Percentiles rank a stretch among this genome's conserved stretches.
Evolutionary conservation across 2,113 vertebrate species (phyloP).

Genomic region (Nothocercus nigrocapillus): DNA sequence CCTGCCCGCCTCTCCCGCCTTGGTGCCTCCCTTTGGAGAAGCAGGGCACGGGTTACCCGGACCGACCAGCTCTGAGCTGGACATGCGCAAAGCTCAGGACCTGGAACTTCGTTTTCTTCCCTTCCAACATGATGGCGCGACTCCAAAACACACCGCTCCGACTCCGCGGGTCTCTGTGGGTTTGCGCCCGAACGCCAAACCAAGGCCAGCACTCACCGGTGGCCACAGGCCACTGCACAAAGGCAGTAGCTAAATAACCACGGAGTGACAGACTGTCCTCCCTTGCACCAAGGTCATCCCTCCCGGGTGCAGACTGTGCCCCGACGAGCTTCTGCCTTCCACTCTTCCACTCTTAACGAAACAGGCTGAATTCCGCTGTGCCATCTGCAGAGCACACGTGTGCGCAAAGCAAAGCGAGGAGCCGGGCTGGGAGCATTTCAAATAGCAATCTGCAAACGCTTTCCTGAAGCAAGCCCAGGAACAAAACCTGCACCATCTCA

Average conservation of each 20-base stretch:
- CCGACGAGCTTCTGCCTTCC: neutral
- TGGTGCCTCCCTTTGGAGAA: neutral
- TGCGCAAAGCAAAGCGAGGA: neutral
- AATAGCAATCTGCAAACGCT: neutral
- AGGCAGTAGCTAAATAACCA: rapidly evolving
- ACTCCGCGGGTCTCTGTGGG: rapidly evolving
- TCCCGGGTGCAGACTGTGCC: neutral
- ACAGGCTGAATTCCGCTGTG: neutral
- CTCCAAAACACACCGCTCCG: rapidly evolving
- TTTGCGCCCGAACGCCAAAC: neutral
- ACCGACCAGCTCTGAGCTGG: rapidly evolving
- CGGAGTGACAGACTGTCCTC: neutral
- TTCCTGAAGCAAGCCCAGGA: neutral
- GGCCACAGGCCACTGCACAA: rapidly evolving
- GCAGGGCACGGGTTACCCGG: neutral
- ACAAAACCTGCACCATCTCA: neutral
- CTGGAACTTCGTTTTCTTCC: rapidly evolving
- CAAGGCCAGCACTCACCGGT: rapidly evolving
- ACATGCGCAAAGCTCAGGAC: neutral
- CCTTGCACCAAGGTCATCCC: neutral
- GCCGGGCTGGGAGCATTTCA: neutral
- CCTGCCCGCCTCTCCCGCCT: neutral
- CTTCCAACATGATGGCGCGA: rapidly evolving
- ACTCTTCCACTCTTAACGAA: neutral
- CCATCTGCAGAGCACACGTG: neutral